Conservation (phyloP, 2,888 invertebrate genomes). For the Peribatodes rhomboidaria region DNA sequence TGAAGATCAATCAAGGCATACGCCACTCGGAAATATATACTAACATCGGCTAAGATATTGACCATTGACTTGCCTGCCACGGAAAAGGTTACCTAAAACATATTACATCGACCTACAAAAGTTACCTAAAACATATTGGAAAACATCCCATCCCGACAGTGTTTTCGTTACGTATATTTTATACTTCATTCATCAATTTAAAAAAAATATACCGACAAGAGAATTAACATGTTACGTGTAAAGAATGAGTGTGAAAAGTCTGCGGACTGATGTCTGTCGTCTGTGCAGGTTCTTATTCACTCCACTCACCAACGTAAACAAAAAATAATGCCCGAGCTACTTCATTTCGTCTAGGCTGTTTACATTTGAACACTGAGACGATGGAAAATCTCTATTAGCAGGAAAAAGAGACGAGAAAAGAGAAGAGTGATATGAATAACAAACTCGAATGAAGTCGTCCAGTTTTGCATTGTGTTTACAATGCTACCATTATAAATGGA, state of each 20-base stretch:
- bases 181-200: background rate
- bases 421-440: conserved; percentile 4
- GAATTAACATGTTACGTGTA: too few species aligned
- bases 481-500: background rate
- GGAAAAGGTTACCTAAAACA: too few species aligned
- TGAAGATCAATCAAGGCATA: too few species aligned
- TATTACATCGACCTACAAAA: too few species aligned
- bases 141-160: too few species aligned
- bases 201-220: too few species aligned
- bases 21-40: too few species aligned
- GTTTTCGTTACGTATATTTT: too few species aligned
- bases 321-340: conserved; percentile 28
- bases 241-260: background rate
- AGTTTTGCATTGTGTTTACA: background rate
- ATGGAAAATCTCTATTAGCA: background rate
- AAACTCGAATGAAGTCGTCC: conserved; percentile 4
- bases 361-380: conserved; percentile 1
- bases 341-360: conserved; percentile 26
- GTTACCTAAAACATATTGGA: too few species aligned
- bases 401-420: background rate
- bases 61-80: too few species aligned
- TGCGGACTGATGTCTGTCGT: background rate
- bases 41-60: too few species aligned
- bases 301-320: conserved; percentile 36
- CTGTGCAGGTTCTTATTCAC: background rate